Conservation (phyloP, 2,888 invertebrate genomes). For the Troides helena region DNA sequence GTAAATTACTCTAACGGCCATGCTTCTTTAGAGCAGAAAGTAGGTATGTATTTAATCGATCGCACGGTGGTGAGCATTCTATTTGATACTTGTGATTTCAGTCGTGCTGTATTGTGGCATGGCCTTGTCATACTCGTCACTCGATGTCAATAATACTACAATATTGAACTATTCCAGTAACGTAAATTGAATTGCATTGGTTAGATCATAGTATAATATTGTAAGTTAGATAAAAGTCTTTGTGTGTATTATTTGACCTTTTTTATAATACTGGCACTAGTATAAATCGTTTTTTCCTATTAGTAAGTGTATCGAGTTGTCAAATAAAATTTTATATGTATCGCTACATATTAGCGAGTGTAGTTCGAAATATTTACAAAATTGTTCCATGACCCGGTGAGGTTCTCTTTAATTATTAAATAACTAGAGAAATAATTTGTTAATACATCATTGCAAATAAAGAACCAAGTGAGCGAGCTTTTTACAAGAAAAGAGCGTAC, state of each 20-base stretch:
- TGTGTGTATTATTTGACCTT: conserved; percentile 48
- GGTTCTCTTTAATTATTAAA: not conserved
- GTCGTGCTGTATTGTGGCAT: conserved; percentile 59
- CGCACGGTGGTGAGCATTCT: conserved; percentile 45
- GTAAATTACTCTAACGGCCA: conserved; percentile 54
- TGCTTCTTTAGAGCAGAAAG: conserved; percentile 62
- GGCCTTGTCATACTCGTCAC: conserved; percentile 48
- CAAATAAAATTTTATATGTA: not conserved
- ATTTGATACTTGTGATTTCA: conserved; percentile 39
- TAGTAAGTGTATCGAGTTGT: not conserved
- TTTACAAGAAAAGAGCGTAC: too few species aligned
- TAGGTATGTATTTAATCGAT: conserved; percentile 42
- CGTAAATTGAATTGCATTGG: conserved; percentile 50
- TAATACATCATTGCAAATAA: too few species aligned
- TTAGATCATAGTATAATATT: conserved; percentile 49
- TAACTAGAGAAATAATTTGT: not conserved
- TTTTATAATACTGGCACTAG: not conserved
- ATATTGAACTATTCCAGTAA: conserved; percentile 46
- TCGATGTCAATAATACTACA: conserved; percentile 51
- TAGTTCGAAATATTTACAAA: not conserved
- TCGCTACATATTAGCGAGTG: too few species aligned
- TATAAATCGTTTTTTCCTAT: not conserved
- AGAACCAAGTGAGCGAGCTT: too few species aligned
- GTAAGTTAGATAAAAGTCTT: conserved; percentile 51
- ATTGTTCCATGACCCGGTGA: not conserved